Conservation (phyloP, 2,113 vertebrate species). For the Mohoua ochrocephala region DNA sequence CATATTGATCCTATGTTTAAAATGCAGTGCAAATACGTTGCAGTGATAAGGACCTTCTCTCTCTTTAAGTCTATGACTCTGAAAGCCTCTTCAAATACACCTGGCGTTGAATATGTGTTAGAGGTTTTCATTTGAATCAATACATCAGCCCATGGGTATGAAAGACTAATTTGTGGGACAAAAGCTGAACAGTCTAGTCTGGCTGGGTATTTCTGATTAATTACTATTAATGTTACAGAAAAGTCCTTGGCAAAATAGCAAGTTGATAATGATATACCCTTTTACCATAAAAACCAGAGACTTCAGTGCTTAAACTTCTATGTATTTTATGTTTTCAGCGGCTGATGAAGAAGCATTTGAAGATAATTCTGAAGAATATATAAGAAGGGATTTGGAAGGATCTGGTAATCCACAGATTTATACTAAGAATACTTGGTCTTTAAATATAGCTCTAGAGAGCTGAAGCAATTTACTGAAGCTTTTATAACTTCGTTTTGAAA, state of each 20-base stretch:
- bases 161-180: neutral
- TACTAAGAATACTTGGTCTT: constrained; percentile 12
- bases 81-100: neutral
- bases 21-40: neutral
- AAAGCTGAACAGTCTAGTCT: neutral
- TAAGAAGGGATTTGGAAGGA: constrained; percentile 95
- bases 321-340: constrained; percentile 71
- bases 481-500: neutral
- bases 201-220: neutral
- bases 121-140: neutral
- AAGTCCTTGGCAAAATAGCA: neutral
- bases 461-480: neutral
- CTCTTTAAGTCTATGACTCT: neutral
- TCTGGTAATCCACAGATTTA: constrained; percentile 81
- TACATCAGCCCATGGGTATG: neutral
- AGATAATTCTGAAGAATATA: constrained; percentile 98
- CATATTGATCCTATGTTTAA: neutral
- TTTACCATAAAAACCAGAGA: neutral
- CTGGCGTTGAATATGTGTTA: neutral
- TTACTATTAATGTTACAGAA: neutral
- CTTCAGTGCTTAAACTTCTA: neutral
- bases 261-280: neutral
- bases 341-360: constrained; percentile 99
- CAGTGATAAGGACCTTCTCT: neutral
- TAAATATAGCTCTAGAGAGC: neutral